Base-by-base conservation (phyloP, 2,797 vertebrate species). In the Bradypodion pumilum region DNA sequence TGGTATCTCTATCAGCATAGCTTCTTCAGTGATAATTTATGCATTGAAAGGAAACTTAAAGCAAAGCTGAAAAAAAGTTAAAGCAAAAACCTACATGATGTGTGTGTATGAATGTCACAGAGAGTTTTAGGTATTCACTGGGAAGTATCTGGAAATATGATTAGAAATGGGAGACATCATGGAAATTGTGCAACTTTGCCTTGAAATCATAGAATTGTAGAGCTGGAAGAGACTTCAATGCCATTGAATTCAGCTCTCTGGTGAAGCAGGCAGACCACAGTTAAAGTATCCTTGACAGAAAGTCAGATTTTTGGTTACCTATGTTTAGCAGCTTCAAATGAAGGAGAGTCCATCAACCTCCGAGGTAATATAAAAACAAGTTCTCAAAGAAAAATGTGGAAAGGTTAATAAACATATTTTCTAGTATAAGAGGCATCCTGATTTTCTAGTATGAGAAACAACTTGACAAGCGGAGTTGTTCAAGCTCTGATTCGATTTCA, bases 1-100 rank as follows among this genome's bases (percentile, higher is more conserved):
- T 74, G 84, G 86, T 86, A 87, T 88, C 85, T 37, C 52, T 63
- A 74, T 56, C 78, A 66, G 40, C 70, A 83, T 86, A 88, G 3
- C 25, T 90, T 70, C 74, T 85, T 90, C 81, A 77, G 60, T 86
- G 74, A 68, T 63, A 3, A 1, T 83, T 32, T 74, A 81, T 83
- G 83, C 84, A 75, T 16, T 8, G 82, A 82, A 83, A 46, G 27
- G 44, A 44, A 78, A 32, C 13, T 60, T 21, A 40, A 29, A n/a
- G 2, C 37, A 60, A 56, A 74, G 12, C 16, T 83, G 68, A 60
- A 81, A 81, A 78, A 83, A 83, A 37, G 76, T 19, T 60, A 12
- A 42, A n/a, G 19, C 66, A 3, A 52, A 81, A 81, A 70, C 1
- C 23, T 21, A 83, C 40, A 23, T 63, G 13, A 10, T 78, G 3